Conservation (phyloP, 1,140 invertebrate species). For the Drosophila virilis region DNA sequence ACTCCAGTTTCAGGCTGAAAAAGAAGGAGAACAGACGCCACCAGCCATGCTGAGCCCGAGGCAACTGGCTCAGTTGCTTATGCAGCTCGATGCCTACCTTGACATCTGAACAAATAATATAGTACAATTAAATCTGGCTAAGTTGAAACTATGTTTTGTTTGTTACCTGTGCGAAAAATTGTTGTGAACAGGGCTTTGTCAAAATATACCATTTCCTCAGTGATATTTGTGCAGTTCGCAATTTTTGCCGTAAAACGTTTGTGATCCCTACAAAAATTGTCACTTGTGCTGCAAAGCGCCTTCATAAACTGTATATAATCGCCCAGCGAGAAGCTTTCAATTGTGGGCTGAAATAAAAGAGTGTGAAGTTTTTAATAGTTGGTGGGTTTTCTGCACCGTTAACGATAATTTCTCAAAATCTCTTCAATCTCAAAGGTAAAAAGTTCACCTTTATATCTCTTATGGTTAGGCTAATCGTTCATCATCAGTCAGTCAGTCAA, state of each 20-base stretch:
- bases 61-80: constrained; percentile 27
- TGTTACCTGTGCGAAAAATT: constrained; percentile 27
- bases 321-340: constrained; percentile 27
- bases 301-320: constrained; percentile 52
- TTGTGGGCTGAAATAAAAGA: constrained; percentile 21
- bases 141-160: neutral
- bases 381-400: too few relatives aligned
- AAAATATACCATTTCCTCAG: constrained; percentile 32
- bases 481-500: too few relatives aligned
- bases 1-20: constrained; percentile 26
- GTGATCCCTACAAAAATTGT: constrained; percentile 30
- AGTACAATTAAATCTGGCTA: neutral
- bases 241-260: constrained; percentile 35
- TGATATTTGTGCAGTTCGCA: constrained; percentile 21
- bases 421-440: too few relatives aligned
- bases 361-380: too few relatives aligned
- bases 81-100: constrained; percentile 31
- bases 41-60: constrained; percentile 36
- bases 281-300: constrained; percentile 30
- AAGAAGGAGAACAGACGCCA: constrained; percentile 41
- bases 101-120: constrained; percentile 8
- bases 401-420: too few relatives aligned
- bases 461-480: too few relatives aligned
- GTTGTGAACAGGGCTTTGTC: constrained; percentile 24
- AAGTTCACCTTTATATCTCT: too few relatives aligned